phyloP scores from a whole-genome alignment of 2,888 invertebrate species.

The Harpagoxenus sublaevis region DNA sequence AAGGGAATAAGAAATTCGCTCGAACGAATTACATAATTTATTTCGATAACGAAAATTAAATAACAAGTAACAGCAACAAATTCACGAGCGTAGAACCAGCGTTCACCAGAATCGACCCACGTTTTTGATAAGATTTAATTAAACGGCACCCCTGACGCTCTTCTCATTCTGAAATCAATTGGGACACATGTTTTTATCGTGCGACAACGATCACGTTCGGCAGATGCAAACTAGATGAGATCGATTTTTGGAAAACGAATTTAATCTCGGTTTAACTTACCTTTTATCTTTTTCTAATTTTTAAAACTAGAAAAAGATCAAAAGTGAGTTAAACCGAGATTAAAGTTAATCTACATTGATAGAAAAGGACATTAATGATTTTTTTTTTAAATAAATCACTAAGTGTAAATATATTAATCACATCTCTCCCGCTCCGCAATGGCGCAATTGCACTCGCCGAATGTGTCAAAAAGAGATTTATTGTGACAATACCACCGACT shows the following conservation, averaged over 20 bases:
- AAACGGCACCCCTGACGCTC: neutral
- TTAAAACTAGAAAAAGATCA: no score
- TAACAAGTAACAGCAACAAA: constrained; percentile 5
- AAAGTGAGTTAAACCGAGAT: no score
- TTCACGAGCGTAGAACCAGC: neutral
- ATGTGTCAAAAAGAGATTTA: neutral
- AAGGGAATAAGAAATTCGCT: neutral
- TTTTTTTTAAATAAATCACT: neutral
- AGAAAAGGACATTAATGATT: no score
- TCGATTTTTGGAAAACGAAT: neutral
- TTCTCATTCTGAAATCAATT: constrained; percentile 33
- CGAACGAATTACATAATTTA: constrained; percentile 39
- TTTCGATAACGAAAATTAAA: constrained; percentile 21
- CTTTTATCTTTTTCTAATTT: no score
- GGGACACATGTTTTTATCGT: neutral
- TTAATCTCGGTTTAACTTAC: neutral
- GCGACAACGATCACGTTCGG: neutral
- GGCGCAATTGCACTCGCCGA: neutral
- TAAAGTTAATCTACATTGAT: no score
- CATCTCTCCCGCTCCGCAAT: neutral
- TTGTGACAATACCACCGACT: constrained; percentile 21
- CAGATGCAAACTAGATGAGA: neutral
- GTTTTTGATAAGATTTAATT: neutral
- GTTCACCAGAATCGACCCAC: neutral
- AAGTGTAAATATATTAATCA: neutral